A percentile compares a stretch with the other conserved stretches of the same genome.
phyloP scores from a whole-genome alignment of 2,113 vertebrate genomes.

The Gopherus flavomarginatus region DNA sequence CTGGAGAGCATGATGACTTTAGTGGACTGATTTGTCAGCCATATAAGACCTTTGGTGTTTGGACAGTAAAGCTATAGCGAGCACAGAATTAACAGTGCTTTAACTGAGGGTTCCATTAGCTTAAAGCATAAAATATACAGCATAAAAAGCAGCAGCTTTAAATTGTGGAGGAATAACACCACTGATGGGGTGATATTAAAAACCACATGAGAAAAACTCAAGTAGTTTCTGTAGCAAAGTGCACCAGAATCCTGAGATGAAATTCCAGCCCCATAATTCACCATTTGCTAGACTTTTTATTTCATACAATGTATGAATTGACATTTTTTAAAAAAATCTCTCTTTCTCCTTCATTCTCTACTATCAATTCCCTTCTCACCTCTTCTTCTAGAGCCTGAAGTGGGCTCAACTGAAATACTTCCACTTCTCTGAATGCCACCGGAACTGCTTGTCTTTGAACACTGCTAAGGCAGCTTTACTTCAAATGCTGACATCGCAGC shows the following conservation, averaged over 20 bases:
- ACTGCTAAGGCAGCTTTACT: slow-evolving; percentile 53
- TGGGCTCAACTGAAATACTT: slow-evolving; percentile 1
- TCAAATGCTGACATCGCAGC: slow-evolving; percentile 55
- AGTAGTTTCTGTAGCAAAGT: not conserved
- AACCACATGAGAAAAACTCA: not conserved
- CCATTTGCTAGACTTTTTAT: not conserved
- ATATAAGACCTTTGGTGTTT: not conserved
- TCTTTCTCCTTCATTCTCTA: not conserved
- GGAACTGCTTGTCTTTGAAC: slow-evolving; percentile 40
- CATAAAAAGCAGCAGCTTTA: not conserved
- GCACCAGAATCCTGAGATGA: not conserved
- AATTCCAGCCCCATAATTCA: not conserved
- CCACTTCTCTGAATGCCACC: slow-evolving; percentile 2
- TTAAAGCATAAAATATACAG: not conserved
- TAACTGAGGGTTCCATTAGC: not conserved
- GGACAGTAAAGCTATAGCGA: not conserved
- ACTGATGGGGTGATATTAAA: not conserved
- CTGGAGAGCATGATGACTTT: not conserved
- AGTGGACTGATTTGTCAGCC: not conserved
- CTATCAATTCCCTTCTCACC: not conserved
- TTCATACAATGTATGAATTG: not conserved
- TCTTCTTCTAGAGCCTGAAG: not conserved
- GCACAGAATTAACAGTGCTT: not conserved
- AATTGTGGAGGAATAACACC: not conserved
- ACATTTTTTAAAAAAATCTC: not conserved